Percentiles rank a stretch among this genome's conserved stretches.
Evolutionary conservation across 2,888 invertebrate genomes (phyloP).

Genomic region (Drepana falcataria): DNA sequence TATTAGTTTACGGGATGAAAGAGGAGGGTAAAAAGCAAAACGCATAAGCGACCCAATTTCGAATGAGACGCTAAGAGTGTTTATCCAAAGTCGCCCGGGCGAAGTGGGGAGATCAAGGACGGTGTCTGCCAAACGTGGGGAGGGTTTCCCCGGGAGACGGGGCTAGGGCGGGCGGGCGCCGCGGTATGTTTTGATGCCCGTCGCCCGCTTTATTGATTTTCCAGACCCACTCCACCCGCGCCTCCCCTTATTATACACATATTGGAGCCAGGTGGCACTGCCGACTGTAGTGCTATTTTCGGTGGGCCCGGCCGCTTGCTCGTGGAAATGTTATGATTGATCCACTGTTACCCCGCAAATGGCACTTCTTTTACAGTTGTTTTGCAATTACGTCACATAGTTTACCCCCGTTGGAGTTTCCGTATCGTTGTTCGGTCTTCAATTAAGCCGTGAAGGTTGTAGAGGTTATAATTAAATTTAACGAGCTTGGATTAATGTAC

Average conservation of each 20-base stretch:
- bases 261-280: constrained; percentile 44
- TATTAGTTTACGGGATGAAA: constrained; percentile 31
- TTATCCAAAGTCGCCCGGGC: constrained; percentile 71
- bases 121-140: constrained; percentile 77
- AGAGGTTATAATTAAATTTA: constrained; percentile 7
- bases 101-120: constrained; percentile 74
- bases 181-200: constrained; percentile 74
- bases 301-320: constrained; percentile 52
- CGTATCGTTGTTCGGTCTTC: background rate
- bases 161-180: constrained; percentile 29
- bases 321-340: constrained; percentile 57
- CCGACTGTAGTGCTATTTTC: constrained; percentile 66
- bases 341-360: constrained; percentile 35
- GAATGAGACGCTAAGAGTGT: constrained; percentile 66
- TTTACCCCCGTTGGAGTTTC: constrained; percentile 6
- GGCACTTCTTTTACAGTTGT: constrained; percentile 32
- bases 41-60: constrained; percentile 73
- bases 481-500: constrained; percentile 1
- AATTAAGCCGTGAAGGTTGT: constrained; percentile 20
- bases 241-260: constrained; percentile 68
- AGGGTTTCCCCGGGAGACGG: constrained; percentile 74
- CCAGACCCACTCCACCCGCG: constrained; percentile 47
- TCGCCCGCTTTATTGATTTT: constrained; percentile 76
- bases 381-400: constrained; percentile 30
- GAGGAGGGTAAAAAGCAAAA: constrained; percentile 39